These are phyloP conservation scores for Triplophysa dalaica DNA, from an alignment of 2,113 vertebrate species.

Conservation along the genomic window DNA sequence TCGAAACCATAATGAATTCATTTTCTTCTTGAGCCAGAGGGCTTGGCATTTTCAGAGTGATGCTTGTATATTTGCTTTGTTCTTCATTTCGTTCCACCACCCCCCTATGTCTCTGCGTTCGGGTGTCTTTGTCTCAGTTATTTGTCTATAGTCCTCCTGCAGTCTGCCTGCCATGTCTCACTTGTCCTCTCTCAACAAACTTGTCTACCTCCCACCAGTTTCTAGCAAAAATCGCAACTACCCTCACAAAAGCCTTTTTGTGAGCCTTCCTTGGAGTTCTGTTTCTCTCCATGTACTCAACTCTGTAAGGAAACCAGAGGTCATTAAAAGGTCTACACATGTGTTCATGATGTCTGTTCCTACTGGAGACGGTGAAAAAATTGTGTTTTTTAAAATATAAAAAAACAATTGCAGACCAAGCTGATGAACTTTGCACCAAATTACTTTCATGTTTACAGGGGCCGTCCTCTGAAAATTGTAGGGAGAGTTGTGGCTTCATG, in stretches of 20 bases:
- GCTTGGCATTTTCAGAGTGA: slow-evolving; percentile 19
- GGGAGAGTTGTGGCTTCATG: background rate
- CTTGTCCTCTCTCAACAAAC: background rate
- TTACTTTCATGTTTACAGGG: background rate
- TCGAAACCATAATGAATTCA: slow-evolving; percentile 43
- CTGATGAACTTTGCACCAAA: too few species aligned
- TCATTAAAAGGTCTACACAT: background rate
- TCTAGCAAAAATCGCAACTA: background rate
- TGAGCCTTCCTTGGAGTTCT: too few species aligned
- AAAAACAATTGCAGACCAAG: background rate
- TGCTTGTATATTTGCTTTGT: background rate
- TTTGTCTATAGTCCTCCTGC: slow-evolving; percentile 7
- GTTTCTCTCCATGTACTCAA: too few species aligned
- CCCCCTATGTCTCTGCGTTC: slow-evolving; percentile 3
- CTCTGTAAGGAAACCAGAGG: background rate
- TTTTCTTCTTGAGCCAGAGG: background rate
- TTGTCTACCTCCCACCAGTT: slow-evolving; percentile 3
- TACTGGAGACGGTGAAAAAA: too few species aligned
- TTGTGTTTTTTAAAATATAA: too few species aligned
- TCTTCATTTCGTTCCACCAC: background rate
- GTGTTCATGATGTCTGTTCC: background rate
- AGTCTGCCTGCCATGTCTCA: slow-evolving; percentile 15
- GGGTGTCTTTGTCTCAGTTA: slow-evolving; percentile 33
- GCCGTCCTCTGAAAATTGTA: background rate
- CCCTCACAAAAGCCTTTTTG: background rate